These are phyloP conservation scores for Rhyacophila brunnea DNA, from an alignment of 1,140 invertebrate species.

Conservation along the genomic window DNA sequence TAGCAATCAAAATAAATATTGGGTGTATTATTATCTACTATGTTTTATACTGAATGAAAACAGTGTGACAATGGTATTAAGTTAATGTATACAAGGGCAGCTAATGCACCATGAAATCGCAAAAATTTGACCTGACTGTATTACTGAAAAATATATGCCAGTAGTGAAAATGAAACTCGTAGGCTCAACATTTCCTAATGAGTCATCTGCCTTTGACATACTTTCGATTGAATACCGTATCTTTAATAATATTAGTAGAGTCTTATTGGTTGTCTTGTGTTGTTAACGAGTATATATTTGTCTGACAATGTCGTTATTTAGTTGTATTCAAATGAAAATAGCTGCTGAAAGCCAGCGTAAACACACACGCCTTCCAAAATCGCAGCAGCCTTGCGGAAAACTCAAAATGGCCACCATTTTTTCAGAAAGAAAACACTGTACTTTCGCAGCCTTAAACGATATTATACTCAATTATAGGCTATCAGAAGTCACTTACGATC, in stretches of 20 bases:
- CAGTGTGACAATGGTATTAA: too few relatives aligned
- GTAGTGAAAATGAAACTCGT: slow-evolving; percentile 12
- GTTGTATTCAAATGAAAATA: background rate
- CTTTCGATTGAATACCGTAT: background rate
- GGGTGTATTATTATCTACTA: too few relatives aligned
- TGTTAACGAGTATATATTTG: too few relatives aligned
- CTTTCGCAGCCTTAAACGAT: background rate
- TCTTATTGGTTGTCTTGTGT: too few relatives aligned
- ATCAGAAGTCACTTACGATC: too few relatives aligned
- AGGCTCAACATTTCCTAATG: background rate
- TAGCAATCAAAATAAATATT: too few relatives aligned
- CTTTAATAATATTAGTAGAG: too few relatives aligned
- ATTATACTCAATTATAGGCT: background rate
- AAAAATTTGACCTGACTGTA: too few relatives aligned
- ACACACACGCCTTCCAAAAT: slow-evolving; percentile 8
- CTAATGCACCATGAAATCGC: too few relatives aligned
- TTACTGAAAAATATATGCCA: too few relatives aligned
- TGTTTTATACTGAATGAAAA: too few relatives aligned
- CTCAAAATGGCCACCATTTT: slow-evolving; percentile 25
- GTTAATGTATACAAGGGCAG: too few relatives aligned
- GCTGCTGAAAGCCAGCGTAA: background rate
- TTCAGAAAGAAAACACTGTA: slow-evolving; percentile 22
- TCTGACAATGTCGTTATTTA: background rate
- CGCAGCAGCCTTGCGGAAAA: slow-evolving; percentile 16
- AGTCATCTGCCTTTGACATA: slow-evolving; percentile 17